Percentiles rank a stretch among this genome's conserved stretches.
Conservation (phyloP, 2,113 vertebrate species). For the Melanerpes aurifrons region DNA sequence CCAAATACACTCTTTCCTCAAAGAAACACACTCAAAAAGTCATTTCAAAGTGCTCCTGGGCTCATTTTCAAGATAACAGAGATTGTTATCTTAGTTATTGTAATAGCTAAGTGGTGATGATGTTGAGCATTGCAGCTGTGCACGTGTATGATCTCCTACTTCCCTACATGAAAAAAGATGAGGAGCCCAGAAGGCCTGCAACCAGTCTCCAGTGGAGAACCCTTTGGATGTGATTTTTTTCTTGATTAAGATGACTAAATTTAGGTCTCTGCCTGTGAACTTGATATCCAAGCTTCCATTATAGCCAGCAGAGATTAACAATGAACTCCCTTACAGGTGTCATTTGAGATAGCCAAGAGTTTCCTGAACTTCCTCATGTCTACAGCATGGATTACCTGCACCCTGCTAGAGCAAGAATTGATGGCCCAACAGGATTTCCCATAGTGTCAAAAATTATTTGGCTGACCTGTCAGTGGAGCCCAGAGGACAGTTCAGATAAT, state of each 20-base stretch:
- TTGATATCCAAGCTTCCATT: background rate
- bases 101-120: background rate
- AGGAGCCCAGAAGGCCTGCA: background rate
- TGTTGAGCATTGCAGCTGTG: background rate
- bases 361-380: background rate
- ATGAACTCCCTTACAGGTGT: background rate
- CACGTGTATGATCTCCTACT: background rate
- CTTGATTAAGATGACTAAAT: background rate
- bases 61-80: slow-evolving; percentile 16
- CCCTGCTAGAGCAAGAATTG: background rate
- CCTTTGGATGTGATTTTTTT: background rate
- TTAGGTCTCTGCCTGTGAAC: background rate
- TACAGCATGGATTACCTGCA: background rate
- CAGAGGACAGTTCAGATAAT: background rate
- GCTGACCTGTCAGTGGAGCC: background rate
- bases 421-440: background rate
- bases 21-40: slow-evolving; percentile 12
- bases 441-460: background rate
- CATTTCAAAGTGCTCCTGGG: slow-evolving; percentile 20
- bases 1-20: background rate
- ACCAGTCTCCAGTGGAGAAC: background rate
- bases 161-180: background rate
- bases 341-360: background rate
- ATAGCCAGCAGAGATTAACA: background rate
- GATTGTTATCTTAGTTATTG: background rate